These are phyloP conservation scores for Drosophila teissieri DNA, from an alignment of 1,140 invertebrate species.

Conservation along the genomic window DNA sequence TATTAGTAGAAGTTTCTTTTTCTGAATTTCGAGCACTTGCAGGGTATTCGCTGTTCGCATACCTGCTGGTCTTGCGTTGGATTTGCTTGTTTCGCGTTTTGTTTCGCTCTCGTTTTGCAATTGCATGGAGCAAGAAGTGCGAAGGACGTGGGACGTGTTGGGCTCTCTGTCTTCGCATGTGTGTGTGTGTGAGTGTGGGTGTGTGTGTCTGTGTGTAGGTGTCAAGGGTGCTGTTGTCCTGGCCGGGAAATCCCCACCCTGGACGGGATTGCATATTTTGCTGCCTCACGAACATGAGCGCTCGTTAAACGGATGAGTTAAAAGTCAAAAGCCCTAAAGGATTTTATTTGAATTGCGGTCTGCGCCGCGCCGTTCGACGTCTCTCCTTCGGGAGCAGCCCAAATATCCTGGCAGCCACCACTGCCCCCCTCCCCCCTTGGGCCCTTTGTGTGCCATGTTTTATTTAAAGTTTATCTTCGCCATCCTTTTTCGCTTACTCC, in stretches of 20 bases:
- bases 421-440: background rate
- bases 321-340: constrained; percentile 83
- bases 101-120: constrained; percentile 63
- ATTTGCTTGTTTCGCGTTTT: constrained; percentile 63
- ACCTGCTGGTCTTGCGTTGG: background rate
- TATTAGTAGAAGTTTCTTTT: no score
- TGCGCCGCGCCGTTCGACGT: constrained; percentile 68
- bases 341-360: constrained; percentile 83
- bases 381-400: constrained; percentile 16
- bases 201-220: constrained; percentile 56
- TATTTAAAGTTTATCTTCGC: constrained; percentile 81
- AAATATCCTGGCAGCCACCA: background rate
- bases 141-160: background rate
- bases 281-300: constrained; percentile 77
- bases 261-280: constrained; percentile 50
- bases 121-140: constrained; percentile 7
- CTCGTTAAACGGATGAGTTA: constrained; percentile 83
- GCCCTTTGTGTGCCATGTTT: constrained; percentile 68
- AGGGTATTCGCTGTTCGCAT: constrained; percentile 1
- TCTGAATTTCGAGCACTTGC: no score
- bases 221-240: constrained; percentile 79
- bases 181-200: constrained; percentile 26
- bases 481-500: constrained; percentile 3
- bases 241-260: constrained; percentile 41
- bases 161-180: constrained; percentile 16